Base-by-base conservation (phyloP, 2,797 vertebrate genomes). In the Florisuga fusca region DNA sequence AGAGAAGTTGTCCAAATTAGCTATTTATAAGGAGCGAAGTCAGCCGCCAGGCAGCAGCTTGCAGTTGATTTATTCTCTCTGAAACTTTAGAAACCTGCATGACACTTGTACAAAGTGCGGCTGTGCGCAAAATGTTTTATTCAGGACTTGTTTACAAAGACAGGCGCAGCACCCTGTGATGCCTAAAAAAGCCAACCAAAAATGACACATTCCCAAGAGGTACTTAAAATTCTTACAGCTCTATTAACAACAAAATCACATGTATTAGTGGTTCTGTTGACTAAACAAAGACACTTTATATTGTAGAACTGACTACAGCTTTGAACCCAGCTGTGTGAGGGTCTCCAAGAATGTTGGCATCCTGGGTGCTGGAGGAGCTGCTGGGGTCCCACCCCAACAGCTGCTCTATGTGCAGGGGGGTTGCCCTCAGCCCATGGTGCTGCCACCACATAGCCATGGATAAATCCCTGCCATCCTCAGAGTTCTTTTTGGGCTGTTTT, bases 221-320 rank as follows among this genome's bases (percentile, higher is more conserved):
- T 93, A 86, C 94, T 97, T 95, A 91, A 96, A 94, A 94, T 87
- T 97, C 96, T 97, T 97, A 95, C 87, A 88, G 96, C 86, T 95
- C 94, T 89, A 83, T 94, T 96, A 94, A 53, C 93, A 92, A 95
- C 93, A 95, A 94, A 96, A 94, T 95, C 89, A 78, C 86, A 92
- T 87, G 92, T 94, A 93, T 92, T 93, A 95, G 87, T 84, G 76
- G 83, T 91, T 94, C 94, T 94, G 87, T 96, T 96, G 89, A 94
- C 92, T 94, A 96, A 97, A 97, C 94, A 97, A 97, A 97, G 95
- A 92, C 91, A 95, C 73, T 96, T 97, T 95, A 84, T 96, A 55
- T 90, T 89, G 84, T 90, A 88, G 91, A 88, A 95, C 63, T 80
- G 69, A 88, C 87, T 89, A 61, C 26, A 80, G 76, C 75, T 95